These are phyloP conservation scores for Euthynnus affinis DNA, from an alignment of 2,797 vertebrate species.

Conservation along the genomic window DNA sequence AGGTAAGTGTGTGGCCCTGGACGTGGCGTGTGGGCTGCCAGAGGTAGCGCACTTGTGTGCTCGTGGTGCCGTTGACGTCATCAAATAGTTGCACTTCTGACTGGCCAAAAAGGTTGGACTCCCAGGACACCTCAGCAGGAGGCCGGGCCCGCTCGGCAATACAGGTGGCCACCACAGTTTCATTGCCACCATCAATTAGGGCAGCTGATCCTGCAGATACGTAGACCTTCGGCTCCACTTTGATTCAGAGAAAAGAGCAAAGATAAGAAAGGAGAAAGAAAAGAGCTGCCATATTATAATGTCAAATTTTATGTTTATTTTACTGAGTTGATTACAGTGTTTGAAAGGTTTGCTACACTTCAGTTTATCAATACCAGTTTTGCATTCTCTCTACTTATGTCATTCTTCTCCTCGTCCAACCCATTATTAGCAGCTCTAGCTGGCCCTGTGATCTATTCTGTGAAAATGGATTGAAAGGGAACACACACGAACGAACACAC, in stretches of 20 bases:
- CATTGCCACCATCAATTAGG: conserved; percentile 94
- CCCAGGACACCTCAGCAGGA: conserved; percentile 93
- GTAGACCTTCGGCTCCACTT: conserved; percentile 96
- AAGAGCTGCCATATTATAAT: neutral
- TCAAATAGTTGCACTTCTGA: conserved; percentile 89
- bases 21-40: conserved; percentile 93
- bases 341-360: conserved; percentile 13
- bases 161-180: conserved; percentile 94
- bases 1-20: conserved; percentile 92
- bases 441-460: conserved; percentile 32
- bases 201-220: conserved; percentile 91
- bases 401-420: conserved; percentile 26
- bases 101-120: conserved; percentile 92
- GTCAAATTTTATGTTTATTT: neutral
- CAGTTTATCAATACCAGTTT: conserved; percentile 14
- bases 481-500: neutral
- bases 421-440: conserved; percentile 44
- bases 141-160: conserved; percentile 94
- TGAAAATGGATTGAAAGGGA: conserved; percentile 17
- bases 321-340: conserved; percentile 11
- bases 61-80: conserved; percentile 93
- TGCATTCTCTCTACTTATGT: conserved; percentile 20
- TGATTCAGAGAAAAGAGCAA: conserved; percentile 12
- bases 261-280: neutral
- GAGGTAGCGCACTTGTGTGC: conserved; percentile 92